Evolutionary conservation across 2,888 invertebrate genomes (phyloP).

Genomic region (Polyploca ridens): DNA sequence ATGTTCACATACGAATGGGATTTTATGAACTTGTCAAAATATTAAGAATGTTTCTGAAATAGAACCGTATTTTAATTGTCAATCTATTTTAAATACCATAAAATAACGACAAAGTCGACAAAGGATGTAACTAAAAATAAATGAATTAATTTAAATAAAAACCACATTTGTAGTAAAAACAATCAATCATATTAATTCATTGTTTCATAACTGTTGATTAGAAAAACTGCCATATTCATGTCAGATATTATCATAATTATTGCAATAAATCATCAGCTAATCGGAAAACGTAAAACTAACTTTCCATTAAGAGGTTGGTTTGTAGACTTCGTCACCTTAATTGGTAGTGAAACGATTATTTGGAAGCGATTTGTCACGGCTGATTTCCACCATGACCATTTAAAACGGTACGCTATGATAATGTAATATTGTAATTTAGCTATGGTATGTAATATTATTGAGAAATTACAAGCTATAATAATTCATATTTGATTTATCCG

Average conservation of each 20-base stretch:
- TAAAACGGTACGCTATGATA: neutral
- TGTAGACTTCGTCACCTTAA: conserved; percentile 1
- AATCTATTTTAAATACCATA: too few relatives aligned
- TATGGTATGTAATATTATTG: neutral
- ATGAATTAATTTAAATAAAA: neutral
- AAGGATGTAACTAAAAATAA: too few relatives aligned
- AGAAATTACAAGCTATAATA: neutral
- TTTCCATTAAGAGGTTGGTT: neutral
- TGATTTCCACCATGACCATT: neutral
- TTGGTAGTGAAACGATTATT: conserved; percentile 5
- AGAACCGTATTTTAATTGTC: too few relatives aligned
- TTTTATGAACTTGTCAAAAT: neutral
- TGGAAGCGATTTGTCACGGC: neutral
- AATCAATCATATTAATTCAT: neutral
- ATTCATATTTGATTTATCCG: neutral
- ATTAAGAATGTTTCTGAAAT: too few relatives aligned
- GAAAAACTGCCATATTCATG: neutral
- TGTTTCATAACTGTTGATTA: neutral
- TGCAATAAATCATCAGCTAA: neutral
- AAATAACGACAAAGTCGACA: too few relatives aligned
- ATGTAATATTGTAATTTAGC: neutral
- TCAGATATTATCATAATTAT: conserved; percentile 1
- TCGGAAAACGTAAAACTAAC: neutral
- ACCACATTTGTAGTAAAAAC: neutral
- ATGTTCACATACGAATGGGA: neutral